Evolutionary conservation across 2,113 vertebrate genomes (phyloP), one percentile per base, ranked within the genome.

Genomic region (Vidua macroura): DNA sequence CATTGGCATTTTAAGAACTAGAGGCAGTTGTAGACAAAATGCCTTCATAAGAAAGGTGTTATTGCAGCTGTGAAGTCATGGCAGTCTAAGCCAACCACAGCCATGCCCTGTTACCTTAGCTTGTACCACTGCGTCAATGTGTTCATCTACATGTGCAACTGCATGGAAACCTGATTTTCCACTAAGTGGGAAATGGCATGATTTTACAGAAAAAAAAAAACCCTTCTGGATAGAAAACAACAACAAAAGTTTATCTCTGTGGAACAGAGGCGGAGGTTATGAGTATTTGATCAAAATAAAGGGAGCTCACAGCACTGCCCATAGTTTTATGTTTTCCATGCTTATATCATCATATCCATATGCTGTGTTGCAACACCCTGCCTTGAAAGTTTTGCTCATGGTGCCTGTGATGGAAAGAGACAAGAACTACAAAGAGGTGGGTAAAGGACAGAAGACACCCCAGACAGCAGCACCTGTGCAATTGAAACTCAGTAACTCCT

Each of bases 211-310:
- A 10, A 66, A 33, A 37, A 31, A 23, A 7, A 0, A 35, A 35
- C 1, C 43, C 27, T 58, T 80, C 83, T 86, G 30, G 23, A 43
- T 10, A 67, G 39, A 83, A 69, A 92, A 64, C 20, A 83, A 19
- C 16, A 84, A 28, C 12, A 58, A 21, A 83, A 77, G 20, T 25
- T 77, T 11, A 21, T 51, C 8, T 74, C 20, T 66, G 35, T 67
- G 27, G 56, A 74, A 37, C 4, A 51, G 14, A 58, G 15, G 0
- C 10, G 4, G 7, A 84, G 7, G 14, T 63, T 56, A 46, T 0
- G 1, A 39, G 9, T 64, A 23, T 60, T 60, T 83, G 30, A 22
- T 31, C 41, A 52, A 22, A 88, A 77, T 41, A 30, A 77, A 86
- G 10, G 33, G 37, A 82, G 19, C 1, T 55, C 30, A 84, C 69